A percentile compares a stretch with the other conserved stretches of the same genome.
phyloP scores from a whole-genome alignment of 2,113 vertebrate species.

The Coptodon bakossiorum region DNA sequence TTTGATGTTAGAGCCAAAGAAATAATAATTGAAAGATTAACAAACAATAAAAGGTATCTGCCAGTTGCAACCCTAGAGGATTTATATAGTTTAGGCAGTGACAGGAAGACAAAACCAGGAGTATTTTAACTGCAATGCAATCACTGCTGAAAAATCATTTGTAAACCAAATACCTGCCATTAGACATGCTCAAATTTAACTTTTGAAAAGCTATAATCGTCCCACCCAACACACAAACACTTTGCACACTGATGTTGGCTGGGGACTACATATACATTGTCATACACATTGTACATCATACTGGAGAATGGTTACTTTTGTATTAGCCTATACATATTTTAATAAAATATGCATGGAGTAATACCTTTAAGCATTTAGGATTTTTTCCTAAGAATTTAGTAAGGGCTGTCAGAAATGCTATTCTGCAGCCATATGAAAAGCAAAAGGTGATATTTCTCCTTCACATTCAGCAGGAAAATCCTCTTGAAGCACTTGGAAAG shows the following conservation, averaged over 20 bases:
- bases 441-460: slow-evolving; percentile 9
- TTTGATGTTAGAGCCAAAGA: neutral
- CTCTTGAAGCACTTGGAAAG: slow-evolving; percentile 51
- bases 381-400: neutral
- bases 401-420: slow-evolving; percentile 9
- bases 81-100: neutral
- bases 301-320: neutral
- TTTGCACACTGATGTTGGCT: neutral
- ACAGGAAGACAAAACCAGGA: neutral
- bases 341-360: neutral
- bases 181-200: neutral
- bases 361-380: neutral
- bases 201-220: neutral
- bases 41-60: neutral
- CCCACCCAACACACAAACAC: neutral
- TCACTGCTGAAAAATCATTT: neutral
- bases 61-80: neutral
- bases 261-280: neutral
- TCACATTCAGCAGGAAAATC: slow-evolving; percentile 41
- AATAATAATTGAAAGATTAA: neutral
- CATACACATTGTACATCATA: neutral
- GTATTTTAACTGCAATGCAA: neutral
- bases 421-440: neutral
- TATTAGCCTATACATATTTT: neutral
- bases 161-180: neutral